These are phyloP conservation scores for Thecocarcelia acutangulata DNA, from an alignment of 2,888 invertebrate species.

Conservation along the genomic window DNA sequence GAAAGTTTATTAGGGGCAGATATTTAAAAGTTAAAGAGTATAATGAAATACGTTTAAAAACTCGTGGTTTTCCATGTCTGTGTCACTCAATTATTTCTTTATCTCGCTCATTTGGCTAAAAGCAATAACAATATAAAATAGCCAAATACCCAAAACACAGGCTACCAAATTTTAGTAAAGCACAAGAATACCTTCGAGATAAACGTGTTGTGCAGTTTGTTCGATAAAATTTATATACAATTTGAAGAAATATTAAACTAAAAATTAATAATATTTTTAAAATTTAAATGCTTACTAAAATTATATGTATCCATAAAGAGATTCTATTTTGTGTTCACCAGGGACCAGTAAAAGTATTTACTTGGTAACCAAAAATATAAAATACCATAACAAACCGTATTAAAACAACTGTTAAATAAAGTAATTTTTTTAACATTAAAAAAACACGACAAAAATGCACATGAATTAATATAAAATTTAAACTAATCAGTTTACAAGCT, in stretches of 20 bases:
- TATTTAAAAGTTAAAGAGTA: no score
- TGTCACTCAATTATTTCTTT: constrained; percentile 5
- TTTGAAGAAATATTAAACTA: neutral
- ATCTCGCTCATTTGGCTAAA: constrained; percentile 36
- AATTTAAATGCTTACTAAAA: no score
- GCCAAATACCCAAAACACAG: constrained; percentile 25
- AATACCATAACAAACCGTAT: constrained; percentile 51
- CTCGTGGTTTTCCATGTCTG: constrained; percentile 33
- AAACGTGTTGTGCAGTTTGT: constrained; percentile 40
- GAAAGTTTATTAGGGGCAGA: no score
- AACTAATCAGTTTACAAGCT: constrained; percentile 17
- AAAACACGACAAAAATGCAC: constrained; percentile 5
- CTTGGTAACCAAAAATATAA: constrained; percentile 45
- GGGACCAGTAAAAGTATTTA: no score
- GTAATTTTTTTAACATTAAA: constrained; percentile 30
- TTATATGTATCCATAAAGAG: no score
- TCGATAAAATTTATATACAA: constrained; percentile 12
- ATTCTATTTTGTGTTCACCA: no score
- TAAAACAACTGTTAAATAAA: neutral
- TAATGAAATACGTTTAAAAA: no score
- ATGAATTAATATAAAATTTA: neutral
- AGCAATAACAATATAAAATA: constrained; percentile 43
- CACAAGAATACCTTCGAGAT: constrained; percentile 50
- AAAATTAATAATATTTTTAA: no score
- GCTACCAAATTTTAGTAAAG: constrained; percentile 45